Percentiles rank a stretch among this genome's conserved stretches.
Evolutionary conservation across 1,140 invertebrate genomes (phyloP).

Genomic region (Thrips palmi): DNA sequence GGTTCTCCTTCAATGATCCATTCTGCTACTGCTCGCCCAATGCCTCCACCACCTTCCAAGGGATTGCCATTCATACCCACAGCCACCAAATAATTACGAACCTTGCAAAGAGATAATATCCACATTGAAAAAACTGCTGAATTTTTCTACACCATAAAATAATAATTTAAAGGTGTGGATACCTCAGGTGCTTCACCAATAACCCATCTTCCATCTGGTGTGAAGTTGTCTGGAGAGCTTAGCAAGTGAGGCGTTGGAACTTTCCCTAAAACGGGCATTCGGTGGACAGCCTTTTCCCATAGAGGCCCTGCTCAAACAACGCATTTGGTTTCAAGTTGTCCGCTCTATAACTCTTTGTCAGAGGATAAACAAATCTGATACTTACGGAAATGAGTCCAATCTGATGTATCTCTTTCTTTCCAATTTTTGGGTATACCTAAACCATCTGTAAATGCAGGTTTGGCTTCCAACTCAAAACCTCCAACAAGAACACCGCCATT

Average conservation of each 20-base stretch:
- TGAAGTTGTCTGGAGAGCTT: constrained; percentile 60
- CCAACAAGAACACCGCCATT: constrained; percentile 38
- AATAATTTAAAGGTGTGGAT: constrained; percentile 3
- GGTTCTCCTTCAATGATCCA: constrained; percentile 51
- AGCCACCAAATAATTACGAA: constrained; percentile 22
- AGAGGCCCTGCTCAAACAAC: constrained; percentile 22
- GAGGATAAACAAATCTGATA: too few species aligned
- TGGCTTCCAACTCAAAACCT: constrained; percentile 44
- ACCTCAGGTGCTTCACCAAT: constrained; percentile 51
- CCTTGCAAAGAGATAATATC: constrained; percentile 15
- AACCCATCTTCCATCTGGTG: constrained; percentile 47
- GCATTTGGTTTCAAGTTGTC: too few species aligned
- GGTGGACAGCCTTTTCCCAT: constrained; percentile 40
- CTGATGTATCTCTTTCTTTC: constrained; percentile 27
- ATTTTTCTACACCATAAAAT: background rate
- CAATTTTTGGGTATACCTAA: constrained; percentile 36
- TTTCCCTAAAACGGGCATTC: constrained; percentile 41
- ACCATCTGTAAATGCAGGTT: constrained; percentile 38
- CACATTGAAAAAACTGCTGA: constrained; percentile 10
- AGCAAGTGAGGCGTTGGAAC: constrained; percentile 34
- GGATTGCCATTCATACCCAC: constrained; percentile 47
- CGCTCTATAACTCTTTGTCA: too few species aligned
- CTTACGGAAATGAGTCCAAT: constrained; percentile 46
- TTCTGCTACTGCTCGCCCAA: constrained; percentile 53
- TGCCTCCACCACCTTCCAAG: constrained; percentile 48